These are phyloP conservation scores for Accipiter cooperii DNA, from an alignment of 2,113 vertebrate species.

Conservation along the genomic window DNA sequence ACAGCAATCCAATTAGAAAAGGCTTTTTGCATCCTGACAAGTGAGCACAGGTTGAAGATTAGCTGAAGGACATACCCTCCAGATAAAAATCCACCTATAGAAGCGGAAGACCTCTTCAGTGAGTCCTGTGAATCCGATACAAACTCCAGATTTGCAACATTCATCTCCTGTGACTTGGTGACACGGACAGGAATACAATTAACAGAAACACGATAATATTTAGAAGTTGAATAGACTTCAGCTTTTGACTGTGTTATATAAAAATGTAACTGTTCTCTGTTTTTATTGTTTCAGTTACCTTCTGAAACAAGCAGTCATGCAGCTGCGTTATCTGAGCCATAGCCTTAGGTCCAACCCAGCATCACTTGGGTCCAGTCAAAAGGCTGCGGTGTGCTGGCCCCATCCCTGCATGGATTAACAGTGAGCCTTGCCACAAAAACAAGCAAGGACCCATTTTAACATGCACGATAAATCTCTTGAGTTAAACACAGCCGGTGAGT, in stretches of 20 bases:
- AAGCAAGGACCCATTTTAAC: background rate
- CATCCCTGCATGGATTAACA: background rate
- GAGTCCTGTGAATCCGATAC: background rate
- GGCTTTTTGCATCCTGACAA: background rate
- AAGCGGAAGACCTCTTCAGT: background rate
- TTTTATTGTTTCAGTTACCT: background rate
- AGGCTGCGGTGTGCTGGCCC: background rate
- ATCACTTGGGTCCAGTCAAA: background rate
- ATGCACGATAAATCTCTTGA: background rate
- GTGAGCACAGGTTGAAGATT: background rate
- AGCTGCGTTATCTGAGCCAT: background rate
- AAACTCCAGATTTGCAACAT: background rate
- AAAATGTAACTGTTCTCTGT: background rate
- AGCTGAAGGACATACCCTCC: background rate
- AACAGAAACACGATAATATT: background rate
- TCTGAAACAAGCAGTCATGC: background rate
- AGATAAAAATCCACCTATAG: background rate
- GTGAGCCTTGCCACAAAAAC: background rate
- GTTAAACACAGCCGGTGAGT: background rate
- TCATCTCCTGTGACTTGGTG: background rate
- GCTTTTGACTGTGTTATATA: background rate
- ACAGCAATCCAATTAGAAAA: background rate
- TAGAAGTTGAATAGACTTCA: background rate
- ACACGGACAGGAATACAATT: background rate
- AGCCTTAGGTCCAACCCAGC: background rate